These are phyloP conservation scores for Hoplodrina ambigua DNA, from an alignment of 2,888 invertebrate species.

Conservation along the genomic window DNA sequence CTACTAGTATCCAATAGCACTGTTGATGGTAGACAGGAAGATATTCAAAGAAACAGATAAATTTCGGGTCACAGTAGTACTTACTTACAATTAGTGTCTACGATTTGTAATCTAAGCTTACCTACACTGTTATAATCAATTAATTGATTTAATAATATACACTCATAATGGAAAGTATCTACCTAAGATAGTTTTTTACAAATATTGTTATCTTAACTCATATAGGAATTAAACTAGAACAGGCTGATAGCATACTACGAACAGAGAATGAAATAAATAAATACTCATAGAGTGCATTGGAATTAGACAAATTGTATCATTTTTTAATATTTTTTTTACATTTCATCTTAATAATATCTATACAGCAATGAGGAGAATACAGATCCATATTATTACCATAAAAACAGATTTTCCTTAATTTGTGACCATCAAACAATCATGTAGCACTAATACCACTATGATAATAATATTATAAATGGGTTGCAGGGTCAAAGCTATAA, in stretches of 20 bases:
- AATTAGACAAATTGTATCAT: constrained; percentile 55
- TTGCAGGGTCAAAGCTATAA: constrained; percentile 69
- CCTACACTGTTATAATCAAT: constrained; percentile 79
- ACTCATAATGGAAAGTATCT: constrained; percentile 84
- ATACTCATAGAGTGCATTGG: constrained; percentile 62
- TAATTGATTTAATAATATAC: constrained; percentile 83
- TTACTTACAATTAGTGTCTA: constrained; percentile 81
- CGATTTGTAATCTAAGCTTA: constrained; percentile 78
- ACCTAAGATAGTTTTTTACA: constrained; percentile 78
- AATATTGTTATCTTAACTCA: constrained; percentile 74
- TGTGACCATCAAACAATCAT: constrained; percentile 81
- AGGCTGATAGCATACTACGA: constrained; percentile 75
- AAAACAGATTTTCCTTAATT: constrained; percentile 69
- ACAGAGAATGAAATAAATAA: constrained; percentile 71
- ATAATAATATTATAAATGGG: constrained; percentile 56
- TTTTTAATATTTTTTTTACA: constrained; percentile 59
- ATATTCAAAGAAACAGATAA: constrained; percentile 61
- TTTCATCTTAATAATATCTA: constrained; percentile 68
- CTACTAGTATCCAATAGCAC: constrained; percentile 56
- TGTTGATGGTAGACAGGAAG: constrained; percentile 49
- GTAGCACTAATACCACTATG: constrained; percentile 75
- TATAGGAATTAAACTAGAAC: constrained; percentile 74
- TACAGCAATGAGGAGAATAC: constrained; percentile 72
- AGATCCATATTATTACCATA: constrained; percentile 75
- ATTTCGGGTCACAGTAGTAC: constrained; percentile 68